Percentiles rank a stretch among this genome's conserved stretches.
These are phyloP conservation scores for Plectropomus leopardus DNA, from an alignment of 2,113 vertebrate species.

Conservation along the genomic window DNA sequence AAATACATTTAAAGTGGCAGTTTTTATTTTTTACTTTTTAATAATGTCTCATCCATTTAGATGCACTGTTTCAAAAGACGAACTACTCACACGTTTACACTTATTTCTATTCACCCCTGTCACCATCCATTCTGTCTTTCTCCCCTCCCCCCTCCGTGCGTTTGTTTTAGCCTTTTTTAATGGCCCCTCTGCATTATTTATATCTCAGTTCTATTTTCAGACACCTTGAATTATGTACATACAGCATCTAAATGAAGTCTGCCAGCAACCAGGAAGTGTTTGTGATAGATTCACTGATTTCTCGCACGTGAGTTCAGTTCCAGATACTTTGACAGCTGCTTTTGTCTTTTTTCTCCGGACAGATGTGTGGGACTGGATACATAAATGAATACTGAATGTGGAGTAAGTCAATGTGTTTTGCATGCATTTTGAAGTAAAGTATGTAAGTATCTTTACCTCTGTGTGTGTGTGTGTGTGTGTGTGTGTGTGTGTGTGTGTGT, in stretches of 20 bases:
- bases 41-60: not conserved
- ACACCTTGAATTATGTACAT: slow-evolving; percentile 67
- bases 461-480: not conserved
- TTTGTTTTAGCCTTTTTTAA: slow-evolving; percentile 61
- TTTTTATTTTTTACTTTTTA: not conserved
- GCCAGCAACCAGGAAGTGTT: slow-evolving; percentile 53
- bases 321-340: slow-evolving; percentile 5
- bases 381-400: slow-evolving; percentile 11
- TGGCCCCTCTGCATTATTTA: slow-evolving; percentile 73
- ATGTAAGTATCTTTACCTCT: slow-evolving; percentile 39
- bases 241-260: slow-evolving; percentile 55
- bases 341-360: slow-evolving; percentile 29
- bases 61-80: not conserved
- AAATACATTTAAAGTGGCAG: too few relatives aligned
- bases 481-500: too few relatives aligned
- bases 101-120: slow-evolving; percentile 15
- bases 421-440: slow-evolving; percentile 11
- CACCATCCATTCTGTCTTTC: slow-evolving; percentile 7
- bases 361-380: slow-evolving; percentile 28
- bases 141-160: slow-evolving; percentile 7
- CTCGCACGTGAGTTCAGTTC: slow-evolving; percentile 14
- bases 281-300: slow-evolving; percentile 49
- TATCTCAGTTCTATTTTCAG: slow-evolving; percentile 69
- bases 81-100: not conserved
- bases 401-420: not conserved